phyloP scores from a whole-genome alignment of 2,113 vertebrate species.

The Siniperca chuatsi region DNA sequence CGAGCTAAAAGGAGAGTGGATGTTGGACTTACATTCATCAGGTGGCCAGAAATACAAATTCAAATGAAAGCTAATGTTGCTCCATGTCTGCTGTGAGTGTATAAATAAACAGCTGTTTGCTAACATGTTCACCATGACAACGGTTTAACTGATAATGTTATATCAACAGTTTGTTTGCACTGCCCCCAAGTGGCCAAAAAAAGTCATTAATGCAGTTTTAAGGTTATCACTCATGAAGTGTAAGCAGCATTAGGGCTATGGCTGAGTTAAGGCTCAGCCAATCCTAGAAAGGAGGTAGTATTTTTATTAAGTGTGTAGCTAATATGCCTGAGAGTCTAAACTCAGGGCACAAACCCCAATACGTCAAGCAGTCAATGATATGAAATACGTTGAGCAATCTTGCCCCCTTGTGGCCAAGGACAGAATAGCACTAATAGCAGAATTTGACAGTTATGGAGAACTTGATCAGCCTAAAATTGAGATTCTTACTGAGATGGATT shows the following conservation, averaged over 20 bases:
- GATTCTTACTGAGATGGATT: not conserved
- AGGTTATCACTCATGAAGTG: not conserved
- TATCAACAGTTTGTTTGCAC: not conserved
- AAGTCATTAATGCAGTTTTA: not conserved
- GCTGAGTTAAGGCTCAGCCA: too few species aligned
- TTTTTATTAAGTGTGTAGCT: not conserved
- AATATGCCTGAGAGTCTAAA: not conserved
- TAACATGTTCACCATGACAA: not conserved
- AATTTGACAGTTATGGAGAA: not conserved
- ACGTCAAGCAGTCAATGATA: not conserved
- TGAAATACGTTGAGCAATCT: not conserved
- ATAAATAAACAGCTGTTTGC: not conserved
- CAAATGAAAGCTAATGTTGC: not conserved
- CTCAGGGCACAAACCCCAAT: not conserved
- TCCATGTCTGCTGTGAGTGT: not conserved
- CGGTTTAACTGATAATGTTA: too few species aligned
- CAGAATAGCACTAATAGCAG: slow-evolving; percentile 5
- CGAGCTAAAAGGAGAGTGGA: not conserved
- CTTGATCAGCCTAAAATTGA: not conserved
- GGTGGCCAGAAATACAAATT: not conserved
- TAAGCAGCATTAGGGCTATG: not conserved
- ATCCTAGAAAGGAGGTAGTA: not conserved
- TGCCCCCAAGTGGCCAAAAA: not conserved
- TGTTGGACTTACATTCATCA: not conserved
- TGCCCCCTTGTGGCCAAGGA: slow-evolving; percentile 63